Evolutionary conservation across 2,888 invertebrate genomes (phyloP), one percentile per base, ranked within the genome.

Genomic region (Caenorhabditis zanzibari): DNA sequence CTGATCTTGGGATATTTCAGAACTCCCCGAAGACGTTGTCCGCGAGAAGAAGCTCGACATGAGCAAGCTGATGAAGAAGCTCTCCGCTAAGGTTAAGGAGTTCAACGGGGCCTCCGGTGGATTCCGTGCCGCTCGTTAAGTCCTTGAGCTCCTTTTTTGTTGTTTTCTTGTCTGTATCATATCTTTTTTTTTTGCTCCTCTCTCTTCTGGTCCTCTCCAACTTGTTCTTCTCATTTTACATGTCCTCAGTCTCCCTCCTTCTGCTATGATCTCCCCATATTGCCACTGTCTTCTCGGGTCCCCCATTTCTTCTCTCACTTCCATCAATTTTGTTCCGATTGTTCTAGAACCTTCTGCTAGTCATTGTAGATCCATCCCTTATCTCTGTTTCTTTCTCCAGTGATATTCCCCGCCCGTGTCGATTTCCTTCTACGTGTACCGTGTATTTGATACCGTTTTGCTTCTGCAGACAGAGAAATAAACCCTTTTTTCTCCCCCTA

Each of bases 71-170:
- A 86, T 91, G 85, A 90, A 91, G 85, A 90, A 91, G 75, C 80
- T 91, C 26, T 85, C 88, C 16, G 86, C 88, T 14, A 91, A 91
- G 74, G 86, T 90, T 19, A 89, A 82, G 59, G 90, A 91, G 76
- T 90, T 91, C 87, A 75, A 89, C 56, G 74, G 88, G 28, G 59
- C 80, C 22, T 41, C 59, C 0, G 86, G 86, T 22, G 85, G 86
- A 10, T 87, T 87, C 83, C 82, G 87, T 22, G 86, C 85, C 14
- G 84, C 84, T 44, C 81, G 84, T 35, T 81, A 79, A 79, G 54
- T 64, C 44, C 28, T 24, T 26, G 38, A 32, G n/a, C n/a, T n/a
- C n/a, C 16, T 32, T 52, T 2, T 26, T 54, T 28, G 24, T 54
- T 26, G 24, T 63, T 44, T 19, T 52, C 14, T 16, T 77, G 61